A percentile compares a stretch with the other conserved stretches of the same genome.
Evolutionary conservation across 2,113 vertebrate genomes (phyloP).

Genomic region (Gracilinanus agilis): DNA sequence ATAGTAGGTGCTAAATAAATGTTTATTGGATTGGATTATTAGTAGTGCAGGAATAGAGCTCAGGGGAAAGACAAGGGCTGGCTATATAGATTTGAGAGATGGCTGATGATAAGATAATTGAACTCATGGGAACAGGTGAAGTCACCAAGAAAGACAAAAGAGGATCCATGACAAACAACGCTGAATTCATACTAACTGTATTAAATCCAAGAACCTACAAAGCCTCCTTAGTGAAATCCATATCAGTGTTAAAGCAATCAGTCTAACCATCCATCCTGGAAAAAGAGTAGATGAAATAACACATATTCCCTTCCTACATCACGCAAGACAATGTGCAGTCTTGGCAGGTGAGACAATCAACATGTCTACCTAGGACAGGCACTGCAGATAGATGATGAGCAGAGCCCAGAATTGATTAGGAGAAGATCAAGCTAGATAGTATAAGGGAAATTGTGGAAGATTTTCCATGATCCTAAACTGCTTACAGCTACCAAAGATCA

Average conservation of each 20-base stretch:
- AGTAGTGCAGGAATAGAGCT: not conserved
- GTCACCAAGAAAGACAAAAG: not conserved
- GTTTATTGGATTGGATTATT: not conserved
- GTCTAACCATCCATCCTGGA: not conserved
- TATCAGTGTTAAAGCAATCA: not conserved
- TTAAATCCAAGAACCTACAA: not conserved
- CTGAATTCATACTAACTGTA: not conserved
- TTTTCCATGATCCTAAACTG: not conserved
- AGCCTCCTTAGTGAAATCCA: too few species aligned
- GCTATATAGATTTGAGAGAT: not conserved
- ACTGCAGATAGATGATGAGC: not conserved
- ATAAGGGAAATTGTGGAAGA: not conserved
- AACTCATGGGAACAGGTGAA: not conserved
- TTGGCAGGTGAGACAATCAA: not conserved
- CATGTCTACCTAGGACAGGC: not conserved
- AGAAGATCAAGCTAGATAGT: not conserved
- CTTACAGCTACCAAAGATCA: not conserved
- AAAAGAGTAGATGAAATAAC: not conserved
- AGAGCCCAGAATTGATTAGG: not conserved
- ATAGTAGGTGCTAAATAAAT: not conserved
- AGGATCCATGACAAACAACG: not conserved
- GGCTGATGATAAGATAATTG: not conserved
- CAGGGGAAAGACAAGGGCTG: not conserved
- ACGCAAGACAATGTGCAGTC: not conserved
- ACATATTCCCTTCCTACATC: not conserved